phyloP scores from a whole-genome alignment of 2,113 vertebrate species.

The Oreochromis niloticus region DNA sequence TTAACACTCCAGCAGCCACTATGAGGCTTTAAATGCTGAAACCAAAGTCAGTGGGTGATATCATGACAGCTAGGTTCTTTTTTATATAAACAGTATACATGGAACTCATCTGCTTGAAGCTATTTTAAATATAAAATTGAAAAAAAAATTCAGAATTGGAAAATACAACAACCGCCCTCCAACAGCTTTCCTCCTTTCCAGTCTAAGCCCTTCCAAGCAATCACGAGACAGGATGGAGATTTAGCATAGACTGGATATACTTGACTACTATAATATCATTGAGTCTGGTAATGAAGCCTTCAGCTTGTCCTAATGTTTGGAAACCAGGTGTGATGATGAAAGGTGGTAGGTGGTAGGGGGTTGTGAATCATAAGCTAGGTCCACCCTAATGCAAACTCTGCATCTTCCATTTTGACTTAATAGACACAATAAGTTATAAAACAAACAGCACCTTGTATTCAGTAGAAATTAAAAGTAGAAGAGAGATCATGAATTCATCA shows the following conservation, averaged over 20 bases:
- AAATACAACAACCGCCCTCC: background rate
- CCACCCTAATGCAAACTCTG: background rate
- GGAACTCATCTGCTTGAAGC: background rate
- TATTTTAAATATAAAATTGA: background rate
- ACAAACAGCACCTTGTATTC: background rate
- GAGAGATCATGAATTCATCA: background rate
- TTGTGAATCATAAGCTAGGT: background rate
- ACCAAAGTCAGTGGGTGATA: background rate
- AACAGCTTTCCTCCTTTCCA: rapidly evolving
- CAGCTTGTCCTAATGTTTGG: background rate
- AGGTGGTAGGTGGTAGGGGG: background rate
- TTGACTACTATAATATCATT: background rate
- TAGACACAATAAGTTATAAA: background rate
- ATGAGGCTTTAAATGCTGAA: background rate
- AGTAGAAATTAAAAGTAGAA: background rate
- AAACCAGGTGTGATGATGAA: background rate
- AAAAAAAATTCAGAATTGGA: background rate
- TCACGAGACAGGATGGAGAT: background rate
- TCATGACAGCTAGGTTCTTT: background rate
- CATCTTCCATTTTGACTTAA: background rate
- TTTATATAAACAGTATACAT: background rate
- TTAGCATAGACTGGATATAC: background rate
- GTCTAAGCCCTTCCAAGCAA: background rate
- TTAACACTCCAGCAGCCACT: background rate
- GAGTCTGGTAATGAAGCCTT: background rate